Conservation (phyloP, 2,113 vertebrate genomes). For the Gavia stellata region DNA sequence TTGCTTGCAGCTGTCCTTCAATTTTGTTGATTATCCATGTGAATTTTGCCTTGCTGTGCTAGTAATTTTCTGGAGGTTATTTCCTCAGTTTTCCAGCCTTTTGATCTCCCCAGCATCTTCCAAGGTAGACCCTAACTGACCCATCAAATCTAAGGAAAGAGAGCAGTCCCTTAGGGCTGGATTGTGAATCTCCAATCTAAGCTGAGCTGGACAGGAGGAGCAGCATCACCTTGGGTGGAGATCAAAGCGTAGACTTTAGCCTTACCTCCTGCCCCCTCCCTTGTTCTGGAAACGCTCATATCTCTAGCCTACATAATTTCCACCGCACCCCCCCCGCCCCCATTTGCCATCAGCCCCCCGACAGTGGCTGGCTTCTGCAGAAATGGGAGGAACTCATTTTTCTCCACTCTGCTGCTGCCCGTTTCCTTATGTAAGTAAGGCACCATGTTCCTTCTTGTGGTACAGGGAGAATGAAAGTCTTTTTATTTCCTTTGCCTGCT, state of each 20-base stretch:
- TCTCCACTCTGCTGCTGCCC: neutral
- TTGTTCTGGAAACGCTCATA: neutral
- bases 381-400: neutral
- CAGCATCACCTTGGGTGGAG: neutral
- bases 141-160: neutral
- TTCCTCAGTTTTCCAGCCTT: neutral
- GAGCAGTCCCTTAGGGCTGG: neutral
- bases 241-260: neutral
- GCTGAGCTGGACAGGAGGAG: neutral
- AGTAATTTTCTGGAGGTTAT: neutral
- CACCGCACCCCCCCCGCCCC: no score
- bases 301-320: neutral
- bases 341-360: rapidly evolving
- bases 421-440: neutral
- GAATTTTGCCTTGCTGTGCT: neutral
- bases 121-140: neutral
- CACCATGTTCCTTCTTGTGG: neutral
- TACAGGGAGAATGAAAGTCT: neutral
- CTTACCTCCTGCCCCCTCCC: neutral
- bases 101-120: neutral
- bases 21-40: neutral
- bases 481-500: neutral
- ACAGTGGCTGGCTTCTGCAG: neutral
- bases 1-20: neutral
- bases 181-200: neutral